Conservation (phyloP, 2,797 vertebrate species). For the Linurgus olivaceus region DNA sequence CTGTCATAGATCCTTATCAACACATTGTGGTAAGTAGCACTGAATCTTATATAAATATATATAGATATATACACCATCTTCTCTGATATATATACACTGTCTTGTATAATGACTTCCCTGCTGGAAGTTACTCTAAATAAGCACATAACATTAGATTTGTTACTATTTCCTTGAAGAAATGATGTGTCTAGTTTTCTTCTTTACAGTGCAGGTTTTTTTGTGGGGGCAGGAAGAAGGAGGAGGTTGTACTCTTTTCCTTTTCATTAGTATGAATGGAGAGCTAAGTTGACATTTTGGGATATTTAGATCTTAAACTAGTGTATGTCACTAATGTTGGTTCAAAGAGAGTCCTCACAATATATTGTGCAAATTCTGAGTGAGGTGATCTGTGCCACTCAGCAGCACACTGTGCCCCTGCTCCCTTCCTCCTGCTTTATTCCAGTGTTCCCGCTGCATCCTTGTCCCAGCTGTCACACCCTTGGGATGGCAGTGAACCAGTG, state of each 20-base stretch:
- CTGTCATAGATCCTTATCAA: conserved; percentile 86
- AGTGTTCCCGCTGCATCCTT: background rate
- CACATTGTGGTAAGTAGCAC: conserved; percentile 90
- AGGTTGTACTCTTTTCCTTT: background rate
- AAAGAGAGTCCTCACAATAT: background rate
- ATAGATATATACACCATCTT: background rate
- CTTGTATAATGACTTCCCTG: background rate
- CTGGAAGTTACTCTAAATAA: background rate
- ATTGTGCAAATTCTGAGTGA: background rate
- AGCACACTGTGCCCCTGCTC: background rate
- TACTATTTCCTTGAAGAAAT: background rate
- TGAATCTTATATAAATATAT: background rate
- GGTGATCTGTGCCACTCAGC: background rate
- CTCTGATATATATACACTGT: background rate
- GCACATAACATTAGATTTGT: background rate
- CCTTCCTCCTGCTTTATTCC: background rate
- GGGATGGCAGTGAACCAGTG: background rate
- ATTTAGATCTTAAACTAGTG: background rate
- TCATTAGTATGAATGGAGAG: background rate
- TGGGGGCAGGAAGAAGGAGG: too few species aligned
- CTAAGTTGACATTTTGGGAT: background rate
- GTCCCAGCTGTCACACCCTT: background rate
- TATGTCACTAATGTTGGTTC: background rate
- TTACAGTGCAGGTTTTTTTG: background rate
- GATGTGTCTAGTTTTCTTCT: background rate